Evolutionary conservation across 2,797 vertebrate genomes (phyloP).

Genomic region (Girardinus metallicus): DNA sequence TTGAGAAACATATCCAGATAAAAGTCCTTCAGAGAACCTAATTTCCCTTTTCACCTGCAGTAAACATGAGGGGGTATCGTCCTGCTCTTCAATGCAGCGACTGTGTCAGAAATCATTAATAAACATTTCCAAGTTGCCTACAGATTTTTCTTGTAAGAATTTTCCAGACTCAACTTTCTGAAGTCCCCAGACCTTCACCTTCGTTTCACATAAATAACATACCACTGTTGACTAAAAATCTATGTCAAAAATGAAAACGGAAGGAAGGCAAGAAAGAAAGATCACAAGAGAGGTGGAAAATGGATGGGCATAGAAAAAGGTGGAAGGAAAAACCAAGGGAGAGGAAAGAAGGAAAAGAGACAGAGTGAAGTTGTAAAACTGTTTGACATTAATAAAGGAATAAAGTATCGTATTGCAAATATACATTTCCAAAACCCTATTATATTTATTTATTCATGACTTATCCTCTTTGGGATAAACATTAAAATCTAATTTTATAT

Average conservation of each 20-base stretch:
- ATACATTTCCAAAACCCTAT: neutral
- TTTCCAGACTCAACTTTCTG: neutral
- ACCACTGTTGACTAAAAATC: neutral
- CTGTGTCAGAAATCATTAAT: slow-evolving; percentile 38
- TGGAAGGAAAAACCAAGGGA: neutral
- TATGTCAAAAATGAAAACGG: neutral
- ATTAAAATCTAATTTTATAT: neutral
- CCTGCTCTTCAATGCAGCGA: slow-evolving; percentile 22
- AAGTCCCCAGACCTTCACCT: neutral
- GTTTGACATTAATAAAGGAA: neutral
- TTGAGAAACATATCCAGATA: slow-evolving; percentile 23
- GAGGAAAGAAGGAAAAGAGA: neutral
- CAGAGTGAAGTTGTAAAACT: neutral
- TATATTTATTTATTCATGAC: neutral
- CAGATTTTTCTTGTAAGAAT: neutral
- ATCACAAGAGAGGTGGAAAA: neutral
- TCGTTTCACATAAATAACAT: neutral
- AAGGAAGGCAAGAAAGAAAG: neutral
- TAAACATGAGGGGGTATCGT: slow-evolving; percentile 26
- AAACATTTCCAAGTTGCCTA: neutral
- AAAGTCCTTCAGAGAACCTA: slow-evolving; percentile 11
- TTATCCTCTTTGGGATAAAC: neutral
- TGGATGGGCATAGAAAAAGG: neutral
- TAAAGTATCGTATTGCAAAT: neutral
- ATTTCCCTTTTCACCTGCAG: slow-evolving; percentile 47